phyloP scores from a whole-genome alignment of 1,140 invertebrate genomes.

The Trichomalopsis sarcophagae region DNA sequence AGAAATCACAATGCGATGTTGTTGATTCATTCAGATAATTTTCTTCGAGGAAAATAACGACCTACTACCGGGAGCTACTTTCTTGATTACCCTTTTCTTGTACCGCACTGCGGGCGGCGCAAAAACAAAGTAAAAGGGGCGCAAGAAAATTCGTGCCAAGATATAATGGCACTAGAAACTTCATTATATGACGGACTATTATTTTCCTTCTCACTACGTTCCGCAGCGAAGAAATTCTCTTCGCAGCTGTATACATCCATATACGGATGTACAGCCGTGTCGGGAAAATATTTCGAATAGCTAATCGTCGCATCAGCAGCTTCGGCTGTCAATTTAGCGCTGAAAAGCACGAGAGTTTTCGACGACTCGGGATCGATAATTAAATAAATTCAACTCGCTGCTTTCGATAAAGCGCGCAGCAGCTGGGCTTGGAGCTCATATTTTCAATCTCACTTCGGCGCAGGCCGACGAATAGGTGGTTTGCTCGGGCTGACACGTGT shows the following conservation, averaged over 20 bases:
- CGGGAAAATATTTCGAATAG: no score
- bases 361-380: no score
- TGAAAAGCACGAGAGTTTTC: no score
- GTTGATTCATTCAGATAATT: conserved; percentile 24
- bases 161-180: not conserved
- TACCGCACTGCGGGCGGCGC: not conserved
- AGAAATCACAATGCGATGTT: conserved; percentile 8
- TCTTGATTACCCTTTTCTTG: conserved; percentile 31
- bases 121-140: not conserved
- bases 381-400: no score
- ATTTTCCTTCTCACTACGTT: not conserved
- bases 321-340: no score
- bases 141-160: not conserved
- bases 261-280: no score
- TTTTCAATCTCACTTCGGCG: conserved; percentile 27
- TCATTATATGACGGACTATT: not conserved
- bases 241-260: no score
- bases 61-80: conserved; percentile 2
- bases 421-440: not conserved
- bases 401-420: no score
- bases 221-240: not conserved
- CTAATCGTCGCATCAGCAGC: no score
- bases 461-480: conserved; percentile 1
- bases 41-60: not conserved
- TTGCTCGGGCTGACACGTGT: conserved; percentile 21